Percentiles rank a stretch among this genome's conserved stretches.
Evolutionary conservation across 2,113 vertebrate species (phyloP).

Genomic region (Circaetus cinerascens): DNA sequence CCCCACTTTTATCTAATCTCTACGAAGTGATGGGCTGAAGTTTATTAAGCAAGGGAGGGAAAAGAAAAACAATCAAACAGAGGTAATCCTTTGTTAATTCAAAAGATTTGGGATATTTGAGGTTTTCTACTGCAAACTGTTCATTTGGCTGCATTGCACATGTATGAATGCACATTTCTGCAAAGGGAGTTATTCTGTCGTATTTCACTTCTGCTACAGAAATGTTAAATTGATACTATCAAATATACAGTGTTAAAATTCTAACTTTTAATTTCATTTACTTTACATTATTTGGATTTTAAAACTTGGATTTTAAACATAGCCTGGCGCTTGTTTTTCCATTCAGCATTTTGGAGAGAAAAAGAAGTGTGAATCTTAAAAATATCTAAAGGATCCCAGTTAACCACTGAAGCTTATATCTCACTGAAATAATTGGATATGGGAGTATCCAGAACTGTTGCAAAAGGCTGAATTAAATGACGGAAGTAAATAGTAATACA

Average conservation of each 20-base stretch:
- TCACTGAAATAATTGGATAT: background rate
- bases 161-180: background rate
- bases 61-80: background rate
- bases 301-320: background rate
- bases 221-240: background rate
- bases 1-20: background rate
- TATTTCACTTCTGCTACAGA: background rate
- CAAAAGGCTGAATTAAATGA: background rate
- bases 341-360: background rate
- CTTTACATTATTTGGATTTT: background rate
- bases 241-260: background rate
- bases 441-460: background rate
- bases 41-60: background rate
- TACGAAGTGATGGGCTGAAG: background rate
- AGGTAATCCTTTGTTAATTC: background rate
- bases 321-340: background rate
- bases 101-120: background rate
- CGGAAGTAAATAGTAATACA: background rate
- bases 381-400: background rate
- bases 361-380: background rate
- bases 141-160: background rate
- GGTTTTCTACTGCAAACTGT: background rate
- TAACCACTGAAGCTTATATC: background rate
- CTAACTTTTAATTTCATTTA: background rate
- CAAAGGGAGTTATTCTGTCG: background rate